Evolutionary conservation across 2,797 vertebrate genomes (phyloP).

Genomic region (Vultur gryphus): DNA sequence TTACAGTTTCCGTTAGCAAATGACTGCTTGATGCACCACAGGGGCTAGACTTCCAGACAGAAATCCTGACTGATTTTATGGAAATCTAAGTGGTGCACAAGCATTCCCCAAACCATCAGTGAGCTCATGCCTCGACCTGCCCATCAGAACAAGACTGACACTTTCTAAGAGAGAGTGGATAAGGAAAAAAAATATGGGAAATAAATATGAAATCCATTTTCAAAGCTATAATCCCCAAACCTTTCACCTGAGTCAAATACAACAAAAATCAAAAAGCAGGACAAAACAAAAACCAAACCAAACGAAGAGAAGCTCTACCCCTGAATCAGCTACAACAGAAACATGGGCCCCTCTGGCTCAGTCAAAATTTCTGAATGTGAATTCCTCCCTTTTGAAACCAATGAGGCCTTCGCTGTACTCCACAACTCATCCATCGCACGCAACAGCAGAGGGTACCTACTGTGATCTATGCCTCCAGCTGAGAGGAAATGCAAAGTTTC

Average conservation of each 20-base stretch:
- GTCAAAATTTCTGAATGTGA: neutral
- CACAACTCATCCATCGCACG: neutral
- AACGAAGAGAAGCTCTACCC: neutral
- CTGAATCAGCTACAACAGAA: neutral
- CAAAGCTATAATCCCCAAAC: neutral
- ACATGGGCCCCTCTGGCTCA: neutral
- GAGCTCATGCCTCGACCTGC: neutral
- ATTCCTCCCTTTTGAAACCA: neutral
- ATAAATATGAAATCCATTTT: neutral
- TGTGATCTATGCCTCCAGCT: neutral
- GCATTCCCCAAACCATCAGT: neutral
- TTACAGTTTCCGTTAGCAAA: neutral
- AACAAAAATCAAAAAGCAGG: neutral
- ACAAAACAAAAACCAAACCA: neutral
- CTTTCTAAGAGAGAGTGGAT: neutral
- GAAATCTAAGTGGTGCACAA: neutral
- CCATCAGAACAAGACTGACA: neutral
- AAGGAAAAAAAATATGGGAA: neutral
- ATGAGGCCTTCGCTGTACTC: rapidly evolving
- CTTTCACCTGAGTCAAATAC: neutral
- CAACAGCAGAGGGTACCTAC: neutral
- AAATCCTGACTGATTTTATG: no score
- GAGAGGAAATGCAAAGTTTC: neutral
- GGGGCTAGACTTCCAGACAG: neutral
- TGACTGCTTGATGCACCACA: neutral